Percentiles rank a stretch among this genome's conserved stretches.
Conservation (phyloP, 37 sponge, comb jelly and placozoan species). For the Hexactinellida sp. region DNA sequence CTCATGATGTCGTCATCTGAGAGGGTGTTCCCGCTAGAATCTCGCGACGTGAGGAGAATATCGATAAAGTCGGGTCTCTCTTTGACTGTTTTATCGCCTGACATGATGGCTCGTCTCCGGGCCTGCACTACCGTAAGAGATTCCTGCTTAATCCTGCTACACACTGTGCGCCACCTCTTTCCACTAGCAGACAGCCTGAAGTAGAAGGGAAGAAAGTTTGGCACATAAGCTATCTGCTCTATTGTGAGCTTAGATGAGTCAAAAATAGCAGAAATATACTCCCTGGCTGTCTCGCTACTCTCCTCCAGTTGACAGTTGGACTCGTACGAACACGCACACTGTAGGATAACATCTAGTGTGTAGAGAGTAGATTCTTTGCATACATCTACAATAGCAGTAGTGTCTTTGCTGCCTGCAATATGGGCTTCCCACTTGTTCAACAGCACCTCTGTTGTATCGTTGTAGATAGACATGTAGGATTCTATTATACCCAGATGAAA, state of each 20-base stretch:
- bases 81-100: neutral
- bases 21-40: neutral
- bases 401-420: neutral
- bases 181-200: neutral
- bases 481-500: slow-evolving; percentile 63
- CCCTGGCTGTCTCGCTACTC: neutral
- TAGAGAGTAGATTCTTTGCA: neutral
- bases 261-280: neutral
- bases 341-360: slow-evolving; percentile 12
- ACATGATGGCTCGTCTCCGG: neutral
- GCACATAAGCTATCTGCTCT: neutral
- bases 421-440: neutral
- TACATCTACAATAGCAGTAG: neutral
- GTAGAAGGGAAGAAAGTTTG: neutral
- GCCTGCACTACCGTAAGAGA: neutral
- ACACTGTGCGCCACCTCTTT: neutral
- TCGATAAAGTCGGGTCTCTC: neutral
- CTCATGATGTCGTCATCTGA: neutral
- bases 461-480: slow-evolving; percentile 52
- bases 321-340: neutral
- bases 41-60: neutral
- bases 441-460: slow-evolving; percentile 29
- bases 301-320: neutral
- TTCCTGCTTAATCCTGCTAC: neutral
- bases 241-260: neutral